A percentile compares a stretch with the other conserved stretches of the same genome.
These are phyloP conservation scores for Pseudomyrmex pallidus DNA, from an alignment of 1,140 invertebrate species.

Conservation along the genomic window DNA sequence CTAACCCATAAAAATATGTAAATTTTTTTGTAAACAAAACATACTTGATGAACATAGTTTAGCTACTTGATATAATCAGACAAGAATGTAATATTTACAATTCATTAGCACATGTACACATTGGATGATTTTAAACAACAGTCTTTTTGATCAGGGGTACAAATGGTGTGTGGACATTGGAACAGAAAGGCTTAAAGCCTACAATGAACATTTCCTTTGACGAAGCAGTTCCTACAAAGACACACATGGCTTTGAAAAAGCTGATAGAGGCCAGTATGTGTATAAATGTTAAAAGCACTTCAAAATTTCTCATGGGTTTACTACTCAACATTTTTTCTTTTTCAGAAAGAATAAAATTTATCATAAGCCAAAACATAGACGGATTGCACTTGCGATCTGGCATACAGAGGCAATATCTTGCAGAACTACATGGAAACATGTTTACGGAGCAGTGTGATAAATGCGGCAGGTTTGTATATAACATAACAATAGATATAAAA, in stretches of 20 bases:
- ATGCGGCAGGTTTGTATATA: constrained; percentile 91
- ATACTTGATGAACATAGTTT: no score
- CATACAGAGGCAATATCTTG: constrained; percentile 90
- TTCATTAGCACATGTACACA: neutral
- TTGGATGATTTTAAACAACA: neutral
- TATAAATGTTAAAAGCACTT: constrained; percentile 5
- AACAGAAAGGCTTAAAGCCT: constrained; percentile 96
- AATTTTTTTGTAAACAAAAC: no score
- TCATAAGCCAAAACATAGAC: constrained; percentile 99
- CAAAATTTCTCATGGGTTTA: neutral
- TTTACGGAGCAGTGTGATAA: constrained; percentile 97
- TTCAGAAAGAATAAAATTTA: constrained; percentile 92
- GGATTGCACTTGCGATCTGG: constrained; percentile 97
- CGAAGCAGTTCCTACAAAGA: constrained; percentile 95
- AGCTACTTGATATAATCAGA: no score
- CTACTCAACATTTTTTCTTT: constrained; percentile 43
- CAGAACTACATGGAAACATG: constrained; percentile 99
- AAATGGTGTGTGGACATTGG: constrained; percentile 99
- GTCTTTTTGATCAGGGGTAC: constrained; percentile 89
- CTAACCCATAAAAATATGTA: no score
- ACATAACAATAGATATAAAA: neutral
- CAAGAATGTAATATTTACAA: no score
- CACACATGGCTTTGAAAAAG: constrained; percentile 96
- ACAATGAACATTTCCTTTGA: constrained; percentile 95
- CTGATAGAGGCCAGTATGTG: constrained; percentile 89